Percentiles rank a stretch among this genome's conserved stretches.
These are phyloP conservation scores for Garra rufa DNA, from an alignment of 2,113 vertebrate species.

Conservation along the genomic window DNA sequence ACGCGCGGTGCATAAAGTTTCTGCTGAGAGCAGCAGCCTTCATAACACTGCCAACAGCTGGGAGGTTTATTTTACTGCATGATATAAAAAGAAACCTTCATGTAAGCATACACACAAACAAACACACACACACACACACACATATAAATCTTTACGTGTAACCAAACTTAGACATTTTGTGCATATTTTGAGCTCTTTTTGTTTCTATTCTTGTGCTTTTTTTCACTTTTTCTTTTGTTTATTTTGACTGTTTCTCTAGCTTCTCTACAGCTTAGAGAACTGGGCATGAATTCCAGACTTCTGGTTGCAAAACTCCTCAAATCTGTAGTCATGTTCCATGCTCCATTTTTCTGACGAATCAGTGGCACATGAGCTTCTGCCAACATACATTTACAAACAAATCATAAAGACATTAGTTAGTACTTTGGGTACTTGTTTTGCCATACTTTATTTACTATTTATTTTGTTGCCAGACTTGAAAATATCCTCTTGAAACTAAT, in stretches of 20 bases:
- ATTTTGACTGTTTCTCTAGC: background rate
- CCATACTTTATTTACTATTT: background rate
- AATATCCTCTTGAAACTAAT: background rate
- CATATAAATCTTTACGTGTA: background rate
- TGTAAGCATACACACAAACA: conserved; percentile 37
- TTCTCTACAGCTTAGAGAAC: background rate
- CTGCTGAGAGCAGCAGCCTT: conserved; percentile 41
- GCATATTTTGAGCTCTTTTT: background rate
- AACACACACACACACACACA: conserved; percentile 19
- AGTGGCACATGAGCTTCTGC: conserved; percentile 12
- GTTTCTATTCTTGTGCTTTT: background rate
- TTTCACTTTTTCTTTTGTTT: background rate
- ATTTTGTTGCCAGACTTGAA: background rate
- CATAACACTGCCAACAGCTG: conserved; percentile 41
- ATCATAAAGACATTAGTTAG: background rate
- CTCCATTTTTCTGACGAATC: background rate
- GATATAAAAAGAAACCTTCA: conserved; percentile 41
- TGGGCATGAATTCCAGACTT: background rate
- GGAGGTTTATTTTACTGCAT: conserved; percentile 57
- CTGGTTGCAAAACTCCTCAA: background rate
- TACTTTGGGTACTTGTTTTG: background rate
- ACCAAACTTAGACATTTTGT: background rate
- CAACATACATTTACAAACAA: background rate
- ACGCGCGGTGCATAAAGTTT: conserved; percentile 13
- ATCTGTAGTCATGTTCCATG: background rate